A percentile compares a stretch with the other conserved stretches of the same genome.
Conservation (phyloP, 1,140 invertebrate genomes). For the Psix sp. region DNA sequence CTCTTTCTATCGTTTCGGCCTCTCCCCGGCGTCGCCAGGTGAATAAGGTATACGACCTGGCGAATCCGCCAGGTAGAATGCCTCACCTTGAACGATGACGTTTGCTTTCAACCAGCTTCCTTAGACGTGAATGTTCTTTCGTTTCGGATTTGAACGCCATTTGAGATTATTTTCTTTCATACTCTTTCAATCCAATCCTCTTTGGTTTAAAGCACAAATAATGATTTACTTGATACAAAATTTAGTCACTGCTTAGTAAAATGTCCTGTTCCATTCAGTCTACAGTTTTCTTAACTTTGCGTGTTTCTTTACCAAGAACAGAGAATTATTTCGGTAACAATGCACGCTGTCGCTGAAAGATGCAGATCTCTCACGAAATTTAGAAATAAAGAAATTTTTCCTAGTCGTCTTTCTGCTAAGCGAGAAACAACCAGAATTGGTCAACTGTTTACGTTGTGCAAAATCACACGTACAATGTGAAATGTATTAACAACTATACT, state of each 20-base stretch:
- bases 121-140: conserved; percentile 35
- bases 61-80: conserved; percentile 61
- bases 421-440: too few relatives aligned
- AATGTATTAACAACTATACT: too few relatives aligned
- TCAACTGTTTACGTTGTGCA: too few relatives aligned
- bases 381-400: conserved; percentile 8
- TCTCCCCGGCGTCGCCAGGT: conserved; percentile 53
- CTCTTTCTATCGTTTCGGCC: conserved; percentile 54
- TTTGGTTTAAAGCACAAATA: conserved; percentile 6
- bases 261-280: conserved; percentile 8
- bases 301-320: conserved; percentile 21
- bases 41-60: conserved; percentile 61
- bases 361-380: conserved; percentile 17
- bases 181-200: conserved; percentile 35
- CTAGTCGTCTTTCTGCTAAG: neutral
- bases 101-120: conserved; percentile 57
- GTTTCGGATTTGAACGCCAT: conserved; percentile 34
- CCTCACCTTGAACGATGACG: conserved; percentile 60
- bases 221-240: conserved; percentile 35
- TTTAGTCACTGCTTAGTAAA: conserved; percentile 9
- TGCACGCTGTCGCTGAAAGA: conserved; percentile 9
- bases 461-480: too few relatives aligned
- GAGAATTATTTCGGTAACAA: conserved; percentile 36
- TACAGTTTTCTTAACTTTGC: neutral
- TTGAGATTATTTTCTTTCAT: conserved; percentile 32